Percentiles rank a stretch among this genome's conserved stretches.
Evolutionary conservation across 2,797 vertebrate genomes (phyloP).

Genomic region (Intellagama lesueurii): DNA sequence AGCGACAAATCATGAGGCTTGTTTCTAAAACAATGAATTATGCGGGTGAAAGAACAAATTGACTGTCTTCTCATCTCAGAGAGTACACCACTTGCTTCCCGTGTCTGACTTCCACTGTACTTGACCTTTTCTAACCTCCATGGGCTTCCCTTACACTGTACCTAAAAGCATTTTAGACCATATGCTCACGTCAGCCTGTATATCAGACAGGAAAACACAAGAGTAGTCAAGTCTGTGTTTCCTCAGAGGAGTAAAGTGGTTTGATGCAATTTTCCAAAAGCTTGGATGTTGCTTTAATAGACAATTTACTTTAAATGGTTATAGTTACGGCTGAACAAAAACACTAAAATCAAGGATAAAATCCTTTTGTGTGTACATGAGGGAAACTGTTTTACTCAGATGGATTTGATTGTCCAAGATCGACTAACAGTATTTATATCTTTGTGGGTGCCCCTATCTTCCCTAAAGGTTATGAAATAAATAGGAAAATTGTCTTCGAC

Average conservation of each 20-base stretch:
- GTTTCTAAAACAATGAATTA: constrained; percentile 45
- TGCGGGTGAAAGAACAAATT: constrained; percentile 16
- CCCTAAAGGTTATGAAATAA: constrained; percentile 52
- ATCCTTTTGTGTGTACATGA: constrained; percentile 41
- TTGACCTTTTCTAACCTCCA: constrained; percentile 47
- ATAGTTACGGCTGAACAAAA: constrained; percentile 63
- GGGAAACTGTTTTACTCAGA: constrained; percentile 58
- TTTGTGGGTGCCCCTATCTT: constrained; percentile 24
- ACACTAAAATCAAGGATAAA: constrained; percentile 51
- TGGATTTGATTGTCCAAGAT: constrained; percentile 68
- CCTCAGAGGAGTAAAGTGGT: constrained; percentile 64
- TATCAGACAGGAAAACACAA: constrained; percentile 61
- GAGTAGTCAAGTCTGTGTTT: constrained; percentile 53
- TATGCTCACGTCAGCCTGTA: constrained; percentile 50
- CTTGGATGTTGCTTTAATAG: constrained; percentile 65
- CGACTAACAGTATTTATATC: constrained; percentile 53
- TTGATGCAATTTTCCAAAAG: constrained; percentile 71
- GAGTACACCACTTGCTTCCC: constrained; percentile 35
- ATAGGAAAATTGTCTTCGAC: constrained; percentile 39
- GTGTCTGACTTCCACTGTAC: constrained; percentile 36
- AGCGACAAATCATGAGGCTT: constrained; percentile 12
- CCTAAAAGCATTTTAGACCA: constrained; percentile 42
- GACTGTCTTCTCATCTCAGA: constrained; percentile 45
- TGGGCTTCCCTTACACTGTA: constrained; percentile 36
- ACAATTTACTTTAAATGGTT: constrained; percentile 72